Percentiles rank a stretch among this genome's conserved stretches.
Conservation (phyloP, 1,140 invertebrate genomes). For the Phymastichus coffea region DNA sequence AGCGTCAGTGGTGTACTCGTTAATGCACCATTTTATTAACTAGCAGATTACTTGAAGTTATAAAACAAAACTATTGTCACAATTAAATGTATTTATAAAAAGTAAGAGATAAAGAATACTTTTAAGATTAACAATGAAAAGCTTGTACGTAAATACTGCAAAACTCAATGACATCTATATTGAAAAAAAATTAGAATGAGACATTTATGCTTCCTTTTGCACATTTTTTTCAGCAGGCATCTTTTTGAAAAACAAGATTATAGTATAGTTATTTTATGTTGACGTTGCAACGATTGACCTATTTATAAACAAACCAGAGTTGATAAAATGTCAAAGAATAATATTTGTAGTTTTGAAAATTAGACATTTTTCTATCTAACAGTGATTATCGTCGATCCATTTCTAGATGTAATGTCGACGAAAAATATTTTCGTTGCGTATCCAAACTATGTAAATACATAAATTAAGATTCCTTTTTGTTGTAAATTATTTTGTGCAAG, state of each 20-base stretch:
- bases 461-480: constrained; percentile 3
- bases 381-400: constrained; percentile 1
- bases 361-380: background rate
- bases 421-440: constrained; percentile 3
- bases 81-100: constrained; percentile 15
- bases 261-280: constrained; percentile 2
- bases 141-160: constrained; percentile 17
- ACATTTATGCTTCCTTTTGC: constrained; percentile 23
- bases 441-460: constrained; percentile 10
- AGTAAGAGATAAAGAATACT: constrained; percentile 3
- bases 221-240: background rate
- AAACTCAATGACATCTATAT: constrained; percentile 8
- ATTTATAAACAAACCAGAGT: constrained; percentile 17
- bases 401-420: background rate
- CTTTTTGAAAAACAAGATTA: background rate
- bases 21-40: constrained; percentile 15
- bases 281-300: constrained; percentile 15
- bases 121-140: constrained; percentile 15
- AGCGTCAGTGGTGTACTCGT: background rate
- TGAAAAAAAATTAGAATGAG: constrained; percentile 15
- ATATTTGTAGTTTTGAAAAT: background rate
- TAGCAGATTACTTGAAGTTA: constrained; percentile 13
- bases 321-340: background rate
- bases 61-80: constrained; percentile 16
- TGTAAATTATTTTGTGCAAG: constrained; percentile 26